Base-by-base conservation (phyloP, 2,797 vertebrate genomes). In the Myoxocephalus aenaeus region DNA sequence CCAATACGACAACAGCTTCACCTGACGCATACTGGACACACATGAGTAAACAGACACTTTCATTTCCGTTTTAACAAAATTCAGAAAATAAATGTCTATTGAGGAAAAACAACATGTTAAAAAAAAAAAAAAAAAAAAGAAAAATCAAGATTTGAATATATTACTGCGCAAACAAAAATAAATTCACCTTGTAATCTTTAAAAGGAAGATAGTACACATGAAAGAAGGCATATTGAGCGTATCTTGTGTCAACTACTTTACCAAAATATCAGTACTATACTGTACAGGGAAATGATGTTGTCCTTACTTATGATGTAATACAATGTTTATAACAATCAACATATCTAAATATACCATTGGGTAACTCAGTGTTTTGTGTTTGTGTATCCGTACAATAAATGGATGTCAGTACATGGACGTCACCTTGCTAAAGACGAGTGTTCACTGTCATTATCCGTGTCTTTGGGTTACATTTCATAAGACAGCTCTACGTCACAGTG, bases 381-480 rank as follows among this genome's bases (percentile, higher is more conserved):
- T 44, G 2, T 51, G n/a, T n/a, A 54, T 54, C 2, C 2, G 32
- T 1, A 64, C n/a, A 69, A 50, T 50, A 73, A 42, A 67, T 42
- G 9, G 10, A 58, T 50, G 4, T 65, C 18, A 40, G 34, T 17
- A 54, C 17, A 29, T 3, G 3, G 14, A 64, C 1, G 1, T 53
- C 42, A 29, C n/a, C n/a, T 54, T 61, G 61, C 40, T 27, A 5
- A 20, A 20, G 14, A 59, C 10, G 22, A 20, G 27, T 27, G 29
- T 59, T 77, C 15, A n/a, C 57, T 13, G 22, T 4, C 5, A 38
- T 38, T 29, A 57, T 79, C 46, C 29, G 29, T 65, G 70, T 51
- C 59, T 75, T 42, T 20, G 25, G 36, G 50, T 54, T 22, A 29
- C 5, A 50, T 83, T 73, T 72, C 62, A 77, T 29, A 36, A 48